These are phyloP conservation scores for Holcopasites calliopsidis DNA, from an alignment of 1,140 invertebrate species.

Conservation along the genomic window DNA sequence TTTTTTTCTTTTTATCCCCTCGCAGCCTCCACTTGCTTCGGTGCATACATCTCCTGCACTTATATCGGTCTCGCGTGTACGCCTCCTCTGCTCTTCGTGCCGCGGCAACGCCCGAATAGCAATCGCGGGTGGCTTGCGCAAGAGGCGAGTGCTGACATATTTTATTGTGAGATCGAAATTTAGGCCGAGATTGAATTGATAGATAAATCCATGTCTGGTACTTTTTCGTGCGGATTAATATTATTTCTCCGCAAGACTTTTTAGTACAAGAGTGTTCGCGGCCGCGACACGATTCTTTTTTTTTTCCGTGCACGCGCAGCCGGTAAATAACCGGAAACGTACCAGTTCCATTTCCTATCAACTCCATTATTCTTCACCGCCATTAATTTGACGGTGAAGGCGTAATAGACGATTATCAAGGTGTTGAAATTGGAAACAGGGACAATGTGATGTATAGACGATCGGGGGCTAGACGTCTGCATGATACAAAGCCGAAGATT, in stretches of 20 bases:
- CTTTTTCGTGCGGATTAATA: too few species aligned
- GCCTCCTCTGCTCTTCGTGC: not conserved
- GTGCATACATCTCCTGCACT: constrained; percentile 2
- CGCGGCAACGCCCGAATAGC: not conserved
- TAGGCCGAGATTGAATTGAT: too few species aligned
- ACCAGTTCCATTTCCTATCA: constrained; percentile 26
- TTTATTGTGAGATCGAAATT: not conserved
- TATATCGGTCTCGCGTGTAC: too few species aligned
- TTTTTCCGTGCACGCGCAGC: too few species aligned
- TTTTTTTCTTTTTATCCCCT: constrained; percentile 5
- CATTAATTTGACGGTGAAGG: constrained; percentile 20
- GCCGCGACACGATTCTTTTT: not conserved
- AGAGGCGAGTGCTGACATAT: not conserved
- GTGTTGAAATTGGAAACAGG: constrained; percentile 19
- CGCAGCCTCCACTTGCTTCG: not conserved
- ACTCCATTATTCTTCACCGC: constrained; percentile 22
- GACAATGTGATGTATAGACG: not conserved
- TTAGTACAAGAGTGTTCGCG: not conserved
- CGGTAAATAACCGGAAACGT: constrained; percentile 5
- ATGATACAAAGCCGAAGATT: not conserved
- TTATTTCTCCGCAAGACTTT: too few species aligned
- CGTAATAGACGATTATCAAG: not conserved
- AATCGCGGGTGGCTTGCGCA: not conserved
- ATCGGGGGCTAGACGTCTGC: not conserved
- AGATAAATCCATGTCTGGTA: too few species aligned